Evolutionary conservation across 2,888 invertebrate species (phyloP).

Genomic region (Polydrusus pterygomalis): DNA sequence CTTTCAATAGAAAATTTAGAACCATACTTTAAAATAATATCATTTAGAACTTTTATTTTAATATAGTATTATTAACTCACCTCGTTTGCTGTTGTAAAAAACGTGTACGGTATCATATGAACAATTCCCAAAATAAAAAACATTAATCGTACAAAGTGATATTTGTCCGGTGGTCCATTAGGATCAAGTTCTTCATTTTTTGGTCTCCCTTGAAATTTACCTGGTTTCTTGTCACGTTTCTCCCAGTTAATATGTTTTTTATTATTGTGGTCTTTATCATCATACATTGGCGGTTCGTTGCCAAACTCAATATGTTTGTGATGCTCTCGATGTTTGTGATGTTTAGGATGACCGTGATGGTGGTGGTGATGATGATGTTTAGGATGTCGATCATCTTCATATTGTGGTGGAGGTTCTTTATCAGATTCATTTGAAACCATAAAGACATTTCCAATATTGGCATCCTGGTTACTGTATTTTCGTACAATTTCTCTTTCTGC

Average conservation of each 20-base stretch:
- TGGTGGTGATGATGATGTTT: constrained; percentile 1
- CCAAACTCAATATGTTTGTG: neutral
- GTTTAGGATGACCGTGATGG: neutral
- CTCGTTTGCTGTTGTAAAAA: constrained; percentile 57
- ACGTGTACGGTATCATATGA: constrained; percentile 55
- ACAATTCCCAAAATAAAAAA: constrained; percentile 56
- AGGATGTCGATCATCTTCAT: neutral
- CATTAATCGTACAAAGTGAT: constrained; percentile 49
- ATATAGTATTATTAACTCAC: constrained; percentile 47
- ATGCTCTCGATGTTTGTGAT: constrained; percentile 1
- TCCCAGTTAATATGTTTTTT: no score
- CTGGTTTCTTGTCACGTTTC: neutral
- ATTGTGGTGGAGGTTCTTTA: neutral
- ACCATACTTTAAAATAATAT: no score
- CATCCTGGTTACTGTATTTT: neutral
- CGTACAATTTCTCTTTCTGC: neutral
- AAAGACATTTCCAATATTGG: neutral
- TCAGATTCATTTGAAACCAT: neutral
- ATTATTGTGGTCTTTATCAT: neutral
- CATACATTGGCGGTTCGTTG: neutral
- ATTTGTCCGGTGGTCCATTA: constrained; percentile 41
- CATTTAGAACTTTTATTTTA: no score
- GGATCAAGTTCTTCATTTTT: constrained; percentile 8
- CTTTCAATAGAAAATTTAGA: no score
- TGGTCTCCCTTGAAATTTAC: constrained; percentile 2